A percentile compares a stretch with the other conserved stretches of the same genome.
phyloP scores from a whole-genome alignment of 1,140 invertebrate species.

The Diuraphis noxia region DNA sequence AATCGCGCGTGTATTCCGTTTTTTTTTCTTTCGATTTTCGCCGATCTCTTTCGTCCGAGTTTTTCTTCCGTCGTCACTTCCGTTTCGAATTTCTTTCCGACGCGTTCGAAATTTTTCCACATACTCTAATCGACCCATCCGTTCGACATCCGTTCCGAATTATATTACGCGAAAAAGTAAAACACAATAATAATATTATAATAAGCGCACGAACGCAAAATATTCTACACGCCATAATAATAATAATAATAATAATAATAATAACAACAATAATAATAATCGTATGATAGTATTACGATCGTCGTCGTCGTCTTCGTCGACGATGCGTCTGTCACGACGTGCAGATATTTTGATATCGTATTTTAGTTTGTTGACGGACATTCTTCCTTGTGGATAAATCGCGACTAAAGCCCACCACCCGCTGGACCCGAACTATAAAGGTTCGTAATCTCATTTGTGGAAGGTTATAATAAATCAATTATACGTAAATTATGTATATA shows the following conservation, averaged over 20 bases:
- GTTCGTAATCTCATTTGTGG: slow-evolving; percentile 30
- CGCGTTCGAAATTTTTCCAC: not conserved
- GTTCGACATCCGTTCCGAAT: not conserved
- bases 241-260: not conserved
- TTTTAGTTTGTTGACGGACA: not conserved
- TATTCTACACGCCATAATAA: not conserved
- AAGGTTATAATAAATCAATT: not conserved
- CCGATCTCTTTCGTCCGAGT: not conserved
- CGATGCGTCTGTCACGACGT: not conserved
- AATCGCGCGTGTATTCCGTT: not conserved
- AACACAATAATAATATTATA: too few species aligned
- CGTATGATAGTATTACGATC: not conserved
- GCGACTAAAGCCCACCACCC: not conserved
- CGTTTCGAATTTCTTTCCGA: not conserved
- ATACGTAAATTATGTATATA: not conserved
- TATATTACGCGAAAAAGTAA: not conserved
- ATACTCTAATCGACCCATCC: not conserved
- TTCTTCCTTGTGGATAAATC: slow-evolving; percentile 24
- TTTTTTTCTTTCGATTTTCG: not conserved
- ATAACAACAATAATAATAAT: not conserved
- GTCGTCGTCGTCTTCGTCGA: not conserved
- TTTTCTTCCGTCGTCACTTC: not conserved
- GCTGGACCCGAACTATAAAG: slow-evolving; percentile 23
- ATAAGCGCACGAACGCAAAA: not conserved
- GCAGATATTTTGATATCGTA: not conserved